Percentiles rank a stretch among this genome's conserved stretches.
These are phyloP conservation scores for Spheniscus humboldti DNA, from an alignment of 2,797 vertebrate genomes.

Conservation along the genomic window DNA sequence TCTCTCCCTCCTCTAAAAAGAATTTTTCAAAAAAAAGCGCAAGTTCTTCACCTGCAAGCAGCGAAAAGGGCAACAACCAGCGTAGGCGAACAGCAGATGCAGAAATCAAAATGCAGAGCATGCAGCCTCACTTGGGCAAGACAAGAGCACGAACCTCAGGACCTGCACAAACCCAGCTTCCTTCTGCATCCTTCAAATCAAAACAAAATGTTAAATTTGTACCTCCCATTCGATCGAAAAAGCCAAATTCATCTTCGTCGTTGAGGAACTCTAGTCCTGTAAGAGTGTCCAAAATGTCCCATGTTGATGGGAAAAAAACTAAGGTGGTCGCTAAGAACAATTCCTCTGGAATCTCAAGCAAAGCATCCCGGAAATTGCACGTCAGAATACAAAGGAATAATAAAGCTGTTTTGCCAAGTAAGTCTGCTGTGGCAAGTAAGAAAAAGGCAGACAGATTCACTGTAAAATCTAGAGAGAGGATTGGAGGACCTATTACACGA, in stretches of 20 bases:
- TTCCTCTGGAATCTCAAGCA: slow-evolving; percentile 68
- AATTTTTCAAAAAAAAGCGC: slow-evolving; percentile 78
- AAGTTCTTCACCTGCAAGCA: slow-evolving; percentile 25
- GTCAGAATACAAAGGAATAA: slow-evolving; percentile 83
- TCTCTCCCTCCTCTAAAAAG: slow-evolving; percentile 80
- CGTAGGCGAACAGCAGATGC: slow-evolving; percentile 81
- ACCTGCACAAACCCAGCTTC: slow-evolving; percentile 56
- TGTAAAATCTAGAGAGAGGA: slow-evolving; percentile 81
- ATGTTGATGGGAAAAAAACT: slow-evolving; percentile 67
- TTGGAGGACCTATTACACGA: slow-evolving; percentile 90
- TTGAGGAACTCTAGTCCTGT: slow-evolving; percentile 76
- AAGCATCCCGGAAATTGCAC: slow-evolving; percentile 72
- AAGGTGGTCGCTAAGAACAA: slow-evolving; percentile 71
- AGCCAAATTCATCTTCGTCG: slow-evolving; percentile 62
- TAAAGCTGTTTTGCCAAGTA: slow-evolving; percentile 78
- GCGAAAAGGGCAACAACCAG: slow-evolving; percentile 78
- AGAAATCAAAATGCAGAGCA: slow-evolving; percentile 81
- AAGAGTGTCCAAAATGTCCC: slow-evolving; percentile 75
- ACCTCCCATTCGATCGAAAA: slow-evolving; percentile 74
- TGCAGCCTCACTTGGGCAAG: slow-evolving; percentile 83
- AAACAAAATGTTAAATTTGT: slow-evolving; percentile 72
- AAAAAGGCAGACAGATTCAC: slow-evolving; percentile 88
- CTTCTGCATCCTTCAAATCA: slow-evolving; percentile 70
- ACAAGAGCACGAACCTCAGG: slow-evolving; percentile 87
- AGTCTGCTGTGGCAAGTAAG: slow-evolving; percentile 63